Base-by-base conservation (phyloP, 2,113 vertebrate genomes). In the Phodopus roborovskii region DNA sequence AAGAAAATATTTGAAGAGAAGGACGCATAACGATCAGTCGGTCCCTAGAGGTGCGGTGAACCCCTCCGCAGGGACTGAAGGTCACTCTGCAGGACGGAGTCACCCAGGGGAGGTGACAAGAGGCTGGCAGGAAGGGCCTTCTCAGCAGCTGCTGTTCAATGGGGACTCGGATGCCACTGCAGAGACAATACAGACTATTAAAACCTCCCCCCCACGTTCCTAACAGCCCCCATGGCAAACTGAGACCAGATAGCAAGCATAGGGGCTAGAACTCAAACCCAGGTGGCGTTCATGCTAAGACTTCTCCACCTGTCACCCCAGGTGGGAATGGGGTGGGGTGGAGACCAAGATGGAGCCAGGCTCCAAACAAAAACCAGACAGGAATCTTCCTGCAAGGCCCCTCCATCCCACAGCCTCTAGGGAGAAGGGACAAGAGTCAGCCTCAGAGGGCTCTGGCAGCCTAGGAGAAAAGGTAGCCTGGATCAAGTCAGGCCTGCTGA, bases 151-250 rank as follows among this genome's bases (percentile, higher is more conserved):
- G 5, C 58, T 3, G 5, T 1, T 13, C 66, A 24, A 3, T 4
- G 7, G 0, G 30, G 30, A 22, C 56, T 74, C 22, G 19, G 17
- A 30, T 1, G 17, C 87, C 48, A 1, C 0, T 48, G 22, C 64
- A 0, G 50, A 48, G 33, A 24, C 0, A 8, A 62, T 48, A 42
- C 45, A 50, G 30, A 68, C n/a, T 50, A 36, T 7, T 73, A 26
- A 3, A 0, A 0, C 24, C 33, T 10, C 0, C 28, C 68, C 13
- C 10, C 0, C 0, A 12, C 26, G 2, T 30, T 12, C 12, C 3
- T 20, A 16, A 33, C 39, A 60, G 9, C 24, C 78, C 22, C 12
- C 2, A n/a, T 2, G 36, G 30, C 7, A 79, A 86, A 20, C 68
- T 9, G 42, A 36, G 26, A 24, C 5, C 19, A 12, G 53, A 66